Evolutionary conservation across 2,113 vertebrate species (phyloP), one percentile per base, ranked within the genome.

Genomic region (Gnathonemus longibarbis): DNA sequence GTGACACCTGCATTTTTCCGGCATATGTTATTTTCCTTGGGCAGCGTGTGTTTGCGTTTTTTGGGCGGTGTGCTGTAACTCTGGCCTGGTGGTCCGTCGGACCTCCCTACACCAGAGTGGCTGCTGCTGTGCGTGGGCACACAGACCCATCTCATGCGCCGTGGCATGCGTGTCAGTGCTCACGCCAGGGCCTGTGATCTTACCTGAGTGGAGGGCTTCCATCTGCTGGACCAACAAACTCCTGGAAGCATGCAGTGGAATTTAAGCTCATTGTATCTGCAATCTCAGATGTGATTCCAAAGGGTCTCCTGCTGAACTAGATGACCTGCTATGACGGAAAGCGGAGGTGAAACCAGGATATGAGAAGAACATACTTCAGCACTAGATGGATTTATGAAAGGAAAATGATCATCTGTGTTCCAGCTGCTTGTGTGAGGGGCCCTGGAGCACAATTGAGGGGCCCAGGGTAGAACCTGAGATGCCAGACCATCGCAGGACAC

Each of bases 11-110:
- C 87, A 42, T 66, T 88, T 74, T 88, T 74, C 45, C 24, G 21
- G 27, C 62, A 46, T 70, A 15, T 45, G 53, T 74, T 88, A 31
- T 50, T 89, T 77, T 89, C 66, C 88, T 49, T 89, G 85, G n/a
- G 85, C 21, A 19, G 27, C 49, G 49, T 70, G 46, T 27, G 39
- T 74, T 48, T 89, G 21, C 17, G 27, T 77, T 89, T n/a, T 88
- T 48, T 66, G 17, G 11, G 39, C 45, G 42, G 19, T 10, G 39
- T 70, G 87, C 52, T 88, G 35, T 70, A 66, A n/a, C 39, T 46
- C 56, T 35, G 48, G 48, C 42, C 8, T 19, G n/a, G 46, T 80
- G 88, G 46, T 39, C 24, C 48, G 19, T 3, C 15, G 11, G 66
- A 45, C 66, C 24, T 31, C 46, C 24, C 21, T 80, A 52, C 77